Evolutionary conservation across 2,113 vertebrate genomes (phyloP), one percentile per base, ranked within the genome.

Genomic region (Serilophus lunatus): DNA sequence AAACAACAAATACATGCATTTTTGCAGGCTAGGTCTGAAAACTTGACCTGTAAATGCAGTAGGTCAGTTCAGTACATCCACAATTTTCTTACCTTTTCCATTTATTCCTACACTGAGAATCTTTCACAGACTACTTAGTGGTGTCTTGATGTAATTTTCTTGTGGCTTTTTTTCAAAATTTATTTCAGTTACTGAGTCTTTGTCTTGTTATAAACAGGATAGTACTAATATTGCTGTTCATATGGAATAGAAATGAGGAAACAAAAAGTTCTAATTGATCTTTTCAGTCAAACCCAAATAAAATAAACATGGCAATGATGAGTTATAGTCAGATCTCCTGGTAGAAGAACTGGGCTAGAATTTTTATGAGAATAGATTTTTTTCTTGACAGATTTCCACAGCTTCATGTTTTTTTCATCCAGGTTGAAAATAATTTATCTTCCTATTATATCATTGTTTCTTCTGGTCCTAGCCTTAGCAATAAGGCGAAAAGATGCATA

Each of bases 321-420:
- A 91, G 56, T 61, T 92, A 71, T 56, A 68, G 51, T 75, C 72
- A 95, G 91, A 95, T 87, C 77, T 91, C 69, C 25, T 79, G 53
- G 61, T 71, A 81, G 81, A 87, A 87, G 91, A 95, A 76, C 50
- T 72, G 53, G 89, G 61, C 25, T 78, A 82, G 91, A 96, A 87
- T 93, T 91, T 95, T 95, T 94, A 93, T 93, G 74, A 89, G 70
- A 87, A 91, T 82, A 69, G 57, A 76, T 92, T 57, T 89, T n/a
- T 91, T 93, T 65, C 88, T 49, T 92, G 70, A 79, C 65, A 89
- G 77, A 79, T 87, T 94, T 92, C 57, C 81, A 82, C 92, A 86
- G 66, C 38, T 94, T 93, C 92, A 93, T 86, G 59, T 74, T 94
- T 96, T 93, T 96, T 88, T 92, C 79, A 95, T 93, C 38, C 2